phyloP scores from a whole-genome alignment of 2,888 invertebrate species.

The Perizoma affinitatum region DNA sequence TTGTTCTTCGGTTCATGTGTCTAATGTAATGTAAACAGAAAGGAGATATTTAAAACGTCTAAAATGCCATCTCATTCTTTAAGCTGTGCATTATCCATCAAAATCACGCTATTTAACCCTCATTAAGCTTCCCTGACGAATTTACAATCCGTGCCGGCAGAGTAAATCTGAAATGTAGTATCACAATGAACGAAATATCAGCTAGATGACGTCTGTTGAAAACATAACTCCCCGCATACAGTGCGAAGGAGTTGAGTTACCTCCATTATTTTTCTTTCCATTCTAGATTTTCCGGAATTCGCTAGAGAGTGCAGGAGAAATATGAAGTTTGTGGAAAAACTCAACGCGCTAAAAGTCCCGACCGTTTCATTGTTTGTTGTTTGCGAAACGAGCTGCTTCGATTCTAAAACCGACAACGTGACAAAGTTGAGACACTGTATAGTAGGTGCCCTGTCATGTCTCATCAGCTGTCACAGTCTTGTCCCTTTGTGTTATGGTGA shows the following conservation, averaged over 20 bases:
- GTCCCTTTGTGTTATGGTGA: slow-evolving; percentile 54
- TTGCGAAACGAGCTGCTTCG: neutral
- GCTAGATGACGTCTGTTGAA: too few relatives aligned
- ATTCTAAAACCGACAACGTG: slow-evolving; percentile 9
- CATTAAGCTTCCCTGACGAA: slow-evolving; percentile 42
- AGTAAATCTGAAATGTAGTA: slow-evolving; percentile 15
- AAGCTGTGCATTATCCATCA: slow-evolving; percentile 45
- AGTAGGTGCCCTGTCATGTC: slow-evolving; percentile 24
- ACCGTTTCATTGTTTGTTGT: neutral
- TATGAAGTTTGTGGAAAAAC: too few relatives aligned
- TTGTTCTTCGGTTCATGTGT: neutral
- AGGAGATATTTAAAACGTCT: neutral
- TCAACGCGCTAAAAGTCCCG: too few relatives aligned
- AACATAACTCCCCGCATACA: too few relatives aligned
- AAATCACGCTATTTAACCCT: slow-evolving; percentile 48
- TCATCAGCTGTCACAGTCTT: slow-evolving; percentile 36
- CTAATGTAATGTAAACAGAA: neutral
- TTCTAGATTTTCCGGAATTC: too few relatives aligned
- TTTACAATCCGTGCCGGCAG: slow-evolving; percentile 45
- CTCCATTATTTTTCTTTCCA: too few relatives aligned
- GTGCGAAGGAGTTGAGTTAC: too few relatives aligned
- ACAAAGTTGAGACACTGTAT: slow-evolving; percentile 22
- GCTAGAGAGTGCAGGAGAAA: too few relatives aligned
- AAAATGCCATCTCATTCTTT: slow-evolving; percentile 32
- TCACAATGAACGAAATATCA: slow-evolving; percentile 8